Evolutionary conservation across 2,888 invertebrate species (phyloP).

Genomic region (Leucophora obtusa): DNA sequence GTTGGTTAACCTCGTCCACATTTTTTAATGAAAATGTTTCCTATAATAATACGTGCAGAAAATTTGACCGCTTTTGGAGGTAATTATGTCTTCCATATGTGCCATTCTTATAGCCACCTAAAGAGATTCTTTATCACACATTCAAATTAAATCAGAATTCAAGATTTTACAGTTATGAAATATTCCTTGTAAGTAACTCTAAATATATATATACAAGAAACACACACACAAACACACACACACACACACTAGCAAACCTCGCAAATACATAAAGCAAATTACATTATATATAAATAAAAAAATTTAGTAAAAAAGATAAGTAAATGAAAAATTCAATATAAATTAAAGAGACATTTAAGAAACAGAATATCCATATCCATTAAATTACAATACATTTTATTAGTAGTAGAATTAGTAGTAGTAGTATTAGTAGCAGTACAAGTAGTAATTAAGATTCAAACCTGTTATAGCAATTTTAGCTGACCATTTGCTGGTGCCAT

Average conservation of each 20-base stretch:
- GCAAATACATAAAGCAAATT: constrained; percentile 27
- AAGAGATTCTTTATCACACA: no score
- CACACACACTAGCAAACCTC: constrained; percentile 10
- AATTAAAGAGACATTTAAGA: constrained; percentile 46
- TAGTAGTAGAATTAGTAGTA: constrained; percentile 17
- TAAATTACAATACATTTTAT: constrained; percentile 42
- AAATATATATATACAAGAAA: constrained; percentile 24
- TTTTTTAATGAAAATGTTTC: no score
- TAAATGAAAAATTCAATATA: constrained; percentile 25
- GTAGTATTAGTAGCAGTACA: constrained; percentile 9
- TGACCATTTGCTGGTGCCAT: constrained; percentile 99
- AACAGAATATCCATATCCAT: constrained; percentile 51
- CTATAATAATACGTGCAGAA: no score
- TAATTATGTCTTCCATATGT: no score
- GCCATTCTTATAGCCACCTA: no score
- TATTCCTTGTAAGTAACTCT: no score
- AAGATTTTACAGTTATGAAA: no score
- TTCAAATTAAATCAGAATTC: no score
- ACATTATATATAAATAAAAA: neutral
- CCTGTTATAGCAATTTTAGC: constrained; percentile 99
- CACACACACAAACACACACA: constrained; percentile 16
- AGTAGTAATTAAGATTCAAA: constrained; percentile 81
- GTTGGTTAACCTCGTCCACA: no score
- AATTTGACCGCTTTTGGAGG: no score
- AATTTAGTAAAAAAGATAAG: constrained; percentile 25